phyloP scores from a whole-genome alignment of 92 coral and sea anemone species.

The Zoanthus sansibaricus region DNA sequence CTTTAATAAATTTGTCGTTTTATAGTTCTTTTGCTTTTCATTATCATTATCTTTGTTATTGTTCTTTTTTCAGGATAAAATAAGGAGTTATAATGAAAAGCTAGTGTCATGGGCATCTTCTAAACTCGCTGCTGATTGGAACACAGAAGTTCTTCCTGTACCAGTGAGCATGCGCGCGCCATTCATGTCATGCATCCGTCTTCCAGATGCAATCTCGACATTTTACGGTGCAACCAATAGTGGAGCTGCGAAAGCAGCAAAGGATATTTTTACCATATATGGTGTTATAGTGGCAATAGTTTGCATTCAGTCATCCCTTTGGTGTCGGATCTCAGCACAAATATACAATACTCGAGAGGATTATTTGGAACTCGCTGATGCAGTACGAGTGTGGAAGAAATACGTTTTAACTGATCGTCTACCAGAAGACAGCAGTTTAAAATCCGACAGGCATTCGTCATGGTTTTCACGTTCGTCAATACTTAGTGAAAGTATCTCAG shows the following conservation, averaged over 20 bases:
- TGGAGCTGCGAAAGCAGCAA: conserved; percentile 52
- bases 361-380: conserved; percentile 68
- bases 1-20: too few species aligned
- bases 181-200: conserved; percentile 78
- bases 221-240: conserved; percentile 70
- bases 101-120: conserved; percentile 64
- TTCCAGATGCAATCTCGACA: conserved; percentile 65
- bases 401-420: conserved; percentile 30
- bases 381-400: conserved; percentile 45
- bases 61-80: too few species aligned
- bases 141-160: conserved; percentile 75
- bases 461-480: conserved; percentile 32
- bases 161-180: conserved; percentile 87
- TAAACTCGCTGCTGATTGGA: conserved; percentile 66
- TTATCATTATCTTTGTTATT: too few species aligned
- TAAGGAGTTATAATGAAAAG: too few species aligned
- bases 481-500: conserved; percentile 23
- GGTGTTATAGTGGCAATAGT: conserved; percentile 54
- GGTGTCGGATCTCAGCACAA: conserved; percentile 85
- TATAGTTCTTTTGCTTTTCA: too few species aligned
- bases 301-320: conserved; percentile 79
- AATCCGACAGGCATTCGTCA: conserved; percentile 27
- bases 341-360: conserved; percentile 78
- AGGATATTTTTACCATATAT: conserved; percentile 61
- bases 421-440: conserved; percentile 33